Conservation (phyloP, 2,113 vertebrate genomes). For the Hippocampus guttulatus region DNA sequence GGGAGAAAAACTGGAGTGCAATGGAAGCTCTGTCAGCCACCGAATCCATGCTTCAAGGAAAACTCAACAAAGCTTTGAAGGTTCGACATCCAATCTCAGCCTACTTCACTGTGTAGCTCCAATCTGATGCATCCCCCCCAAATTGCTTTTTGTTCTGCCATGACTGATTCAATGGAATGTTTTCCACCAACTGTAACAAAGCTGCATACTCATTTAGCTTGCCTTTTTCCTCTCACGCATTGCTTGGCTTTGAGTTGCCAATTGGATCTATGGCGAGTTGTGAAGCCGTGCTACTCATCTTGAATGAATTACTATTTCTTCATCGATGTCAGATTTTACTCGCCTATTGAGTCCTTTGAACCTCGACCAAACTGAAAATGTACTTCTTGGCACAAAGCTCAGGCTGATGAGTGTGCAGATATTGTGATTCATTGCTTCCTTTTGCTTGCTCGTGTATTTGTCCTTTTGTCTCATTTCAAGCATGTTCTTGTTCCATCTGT, state of each 20-base stretch:
- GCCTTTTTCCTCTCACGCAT: conserved; percentile 9
- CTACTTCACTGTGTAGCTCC: conserved; percentile 75
- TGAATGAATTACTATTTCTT: not conserved
- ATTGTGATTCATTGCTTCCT: conserved; percentile 55
- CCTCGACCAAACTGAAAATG: not conserved
- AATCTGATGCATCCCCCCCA: conserved; percentile 78
- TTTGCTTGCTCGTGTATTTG: conserved; percentile 32
- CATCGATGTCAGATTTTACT: conserved; percentile 13
- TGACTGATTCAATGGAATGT: conserved; percentile 55
- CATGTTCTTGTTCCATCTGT: conserved; percentile 43
- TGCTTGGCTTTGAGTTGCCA: conserved; percentile 24
- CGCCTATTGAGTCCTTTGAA: not conserved
- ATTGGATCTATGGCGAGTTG: conserved; percentile 39
- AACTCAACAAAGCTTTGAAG: conserved; percentile 97
- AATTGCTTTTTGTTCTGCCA: conserved; percentile 49
- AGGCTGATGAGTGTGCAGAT: conserved; percentile 72
- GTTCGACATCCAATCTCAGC: conserved; percentile 87
- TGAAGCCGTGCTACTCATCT: conserved; percentile 5
- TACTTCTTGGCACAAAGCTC: conserved; percentile 10
- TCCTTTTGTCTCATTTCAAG: conserved; percentile 41
- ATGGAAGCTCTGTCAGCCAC: conserved; percentile 99
- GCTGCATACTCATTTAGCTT: conserved; percentile 74
- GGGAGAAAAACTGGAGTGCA: conserved; percentile 99
- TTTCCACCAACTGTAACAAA: conserved; percentile 44
- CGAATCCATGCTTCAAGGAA: conserved; percentile 99